Conservation (phyloP, 2,888 invertebrate genomes). For the Axea sp. region DNA sequence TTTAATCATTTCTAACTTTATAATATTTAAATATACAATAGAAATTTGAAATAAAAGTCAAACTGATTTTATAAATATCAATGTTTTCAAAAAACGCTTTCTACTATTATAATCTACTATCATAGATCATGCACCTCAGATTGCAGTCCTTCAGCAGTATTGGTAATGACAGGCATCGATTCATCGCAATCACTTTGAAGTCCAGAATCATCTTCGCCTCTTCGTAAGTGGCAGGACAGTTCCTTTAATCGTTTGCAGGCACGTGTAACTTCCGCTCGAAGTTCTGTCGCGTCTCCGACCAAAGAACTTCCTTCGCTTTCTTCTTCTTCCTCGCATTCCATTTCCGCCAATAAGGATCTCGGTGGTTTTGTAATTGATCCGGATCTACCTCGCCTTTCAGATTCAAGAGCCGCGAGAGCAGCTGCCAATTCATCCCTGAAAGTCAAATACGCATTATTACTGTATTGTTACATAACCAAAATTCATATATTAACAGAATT, state of each 20-base stretch:
- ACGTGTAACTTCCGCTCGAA: conserved; percentile 81
- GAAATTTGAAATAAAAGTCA: no score
- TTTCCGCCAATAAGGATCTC: conserved; percentile 92
- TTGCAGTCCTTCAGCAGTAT: conserved; percentile 69
- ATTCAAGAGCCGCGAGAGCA: conserved; percentile 79
- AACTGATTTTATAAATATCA: no score
- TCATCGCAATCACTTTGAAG: conserved; percentile 78
- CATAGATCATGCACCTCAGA: conserved; percentile 72
- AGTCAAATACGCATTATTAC: no score
- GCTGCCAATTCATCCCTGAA: conserved; percentile 75
- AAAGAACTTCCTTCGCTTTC: conserved; percentile 83
- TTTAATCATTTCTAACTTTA: no score
- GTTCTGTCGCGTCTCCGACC: conserved; percentile 76
- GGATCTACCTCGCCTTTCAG: conserved; percentile 76
- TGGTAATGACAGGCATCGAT: conserved; percentile 76
- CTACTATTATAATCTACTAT: no score
- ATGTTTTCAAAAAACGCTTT: no score
- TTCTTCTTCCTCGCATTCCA: conserved; percentile 89
- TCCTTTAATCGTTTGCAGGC: conserved; percentile 85
- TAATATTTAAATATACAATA: no score
- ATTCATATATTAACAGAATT: no score
- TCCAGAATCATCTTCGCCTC: conserved; percentile 85
- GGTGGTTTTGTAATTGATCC: conserved; percentile 79
- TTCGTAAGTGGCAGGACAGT: conserved; percentile 86
- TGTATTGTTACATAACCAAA: no score